A percentile compares a stretch with the other conserved stretches of the same genome.
These are phyloP conservation scores for Oenanthe oenanthe DNA, from an alignment of 2,113 vertebrate species.

Conservation along the genomic window DNA sequence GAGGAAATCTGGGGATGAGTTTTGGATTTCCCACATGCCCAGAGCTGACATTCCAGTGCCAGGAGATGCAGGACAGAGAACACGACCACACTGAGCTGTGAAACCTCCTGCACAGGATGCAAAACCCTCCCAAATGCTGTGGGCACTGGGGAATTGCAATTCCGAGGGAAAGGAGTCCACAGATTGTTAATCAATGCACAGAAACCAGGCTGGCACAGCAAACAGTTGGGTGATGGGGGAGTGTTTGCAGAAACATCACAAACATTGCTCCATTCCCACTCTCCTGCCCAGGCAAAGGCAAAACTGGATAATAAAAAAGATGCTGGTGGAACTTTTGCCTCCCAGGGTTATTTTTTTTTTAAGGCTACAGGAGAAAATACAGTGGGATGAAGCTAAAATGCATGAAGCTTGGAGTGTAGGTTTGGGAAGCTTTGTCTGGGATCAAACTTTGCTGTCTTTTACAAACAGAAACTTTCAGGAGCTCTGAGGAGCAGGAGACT, in stretches of 20 bases:
- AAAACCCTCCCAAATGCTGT: neutral
- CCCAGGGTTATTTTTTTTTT: neutral
- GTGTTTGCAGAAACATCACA: neutral
- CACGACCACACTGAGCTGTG: neutral
- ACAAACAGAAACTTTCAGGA: neutral
- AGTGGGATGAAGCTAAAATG: neutral
- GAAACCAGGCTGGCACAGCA: neutral
- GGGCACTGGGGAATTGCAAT: neutral
- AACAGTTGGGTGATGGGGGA: neutral
- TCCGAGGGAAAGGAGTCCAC: neutral
- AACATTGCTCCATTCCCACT: neutral
- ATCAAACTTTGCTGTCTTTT: neutral
- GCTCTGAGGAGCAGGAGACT: neutral
- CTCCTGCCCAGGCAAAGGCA: neutral
- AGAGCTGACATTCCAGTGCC: neutral
- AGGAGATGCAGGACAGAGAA: neutral
- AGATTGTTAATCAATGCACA: neutral
- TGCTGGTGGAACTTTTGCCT: neutral
- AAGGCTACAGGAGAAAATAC: neutral
- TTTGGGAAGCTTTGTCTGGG: neutral
- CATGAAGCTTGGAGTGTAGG: neutral
- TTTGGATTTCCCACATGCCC: neutral
- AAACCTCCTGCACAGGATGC: neutral
- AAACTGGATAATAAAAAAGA: neutral
- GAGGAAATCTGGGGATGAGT: neutral